These are phyloP conservation scores for Eupeodes luniger DNA, from an alignment of 2,888 invertebrate genomes.

Conservation along the genomic window DNA sequence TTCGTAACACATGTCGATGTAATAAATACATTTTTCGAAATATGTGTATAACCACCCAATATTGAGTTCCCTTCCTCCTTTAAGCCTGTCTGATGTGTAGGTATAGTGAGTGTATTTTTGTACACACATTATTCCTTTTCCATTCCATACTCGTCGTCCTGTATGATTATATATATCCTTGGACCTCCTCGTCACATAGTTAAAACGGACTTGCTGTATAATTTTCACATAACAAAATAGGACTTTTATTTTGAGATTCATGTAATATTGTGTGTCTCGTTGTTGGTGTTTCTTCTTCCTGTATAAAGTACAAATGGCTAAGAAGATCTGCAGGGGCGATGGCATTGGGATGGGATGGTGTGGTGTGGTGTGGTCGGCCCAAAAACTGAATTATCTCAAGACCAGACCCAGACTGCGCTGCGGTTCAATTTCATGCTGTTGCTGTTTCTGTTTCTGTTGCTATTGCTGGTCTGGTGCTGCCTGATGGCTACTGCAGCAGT, in stretches of 20 bases:
- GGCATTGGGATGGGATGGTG: neutral
- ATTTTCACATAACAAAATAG: constrained; percentile 73
- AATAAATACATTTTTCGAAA: constrained; percentile 74
- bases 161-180: constrained; percentile 9
- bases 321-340: constrained; percentile 4
- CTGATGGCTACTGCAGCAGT: constrained; percentile 31
- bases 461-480: constrained; percentile 49
- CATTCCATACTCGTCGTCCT: neutral
- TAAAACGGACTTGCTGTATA: constrained; percentile 64
- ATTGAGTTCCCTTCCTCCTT: neutral
- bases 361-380: constrained; percentile 46
- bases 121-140: no score
- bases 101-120: no score
- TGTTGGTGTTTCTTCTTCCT: constrained; percentile 14
- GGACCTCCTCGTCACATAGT: constrained; percentile 33
- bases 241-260: constrained; percentile 57
- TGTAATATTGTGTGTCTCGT: constrained; percentile 1
- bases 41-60: constrained; percentile 57
- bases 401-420: constrained; percentile 33
- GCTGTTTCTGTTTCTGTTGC: constrained; percentile 16
- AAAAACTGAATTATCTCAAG: constrained; percentile 56
- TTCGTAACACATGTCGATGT: constrained; percentile 69
- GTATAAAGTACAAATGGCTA: neutral
- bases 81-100: no score
- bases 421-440: constrained; percentile 50